A percentile compares a stretch with the other conserved stretches of the same genome.
phyloP scores from a whole-genome alignment of 1,140 invertebrate species.

The Araneus ventricosus region DNA sequence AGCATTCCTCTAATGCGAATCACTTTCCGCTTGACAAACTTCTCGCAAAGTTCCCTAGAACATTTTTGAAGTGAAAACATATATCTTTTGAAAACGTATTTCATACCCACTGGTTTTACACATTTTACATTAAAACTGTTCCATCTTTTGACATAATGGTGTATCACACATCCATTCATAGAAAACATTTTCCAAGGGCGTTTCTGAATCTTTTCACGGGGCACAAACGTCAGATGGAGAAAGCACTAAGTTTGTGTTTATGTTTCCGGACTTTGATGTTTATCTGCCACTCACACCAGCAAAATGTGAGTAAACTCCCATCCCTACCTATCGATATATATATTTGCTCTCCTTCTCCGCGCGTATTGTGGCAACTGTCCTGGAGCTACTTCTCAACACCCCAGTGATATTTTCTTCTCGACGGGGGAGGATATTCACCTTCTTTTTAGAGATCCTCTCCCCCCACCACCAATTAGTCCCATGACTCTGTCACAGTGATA shows the following conservation, averaged over 20 bases:
- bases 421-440: constrained; percentile 7
- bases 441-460: background rate
- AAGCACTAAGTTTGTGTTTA: constrained; percentile 20
- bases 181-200: background rate
- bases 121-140: background rate
- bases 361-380: constrained; percentile 19
- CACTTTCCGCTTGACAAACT: too few species aligned
- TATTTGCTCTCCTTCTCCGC: background rate
- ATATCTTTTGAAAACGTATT: too few species aligned
- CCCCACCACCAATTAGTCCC: constrained; percentile 45
- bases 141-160: too few species aligned
- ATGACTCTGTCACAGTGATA: constrained; percentile 48
- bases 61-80: too few species aligned
- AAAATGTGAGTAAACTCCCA: constrained; percentile 11
- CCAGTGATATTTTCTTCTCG: background rate
- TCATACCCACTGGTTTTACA: background rate
- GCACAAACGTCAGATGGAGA: background rate
- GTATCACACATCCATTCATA: background rate
- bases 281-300: background rate
- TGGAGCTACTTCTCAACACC: constrained; percentile 46
- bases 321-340: constrained; percentile 1
- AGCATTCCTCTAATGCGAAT: too few species aligned
- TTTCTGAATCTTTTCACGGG: background rate
- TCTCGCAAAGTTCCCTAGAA: too few species aligned
- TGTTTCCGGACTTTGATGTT: constrained; percentile 28